Base-by-base conservation (phyloP, 2,797 vertebrate species). In the Danio kyathit region DNA sequence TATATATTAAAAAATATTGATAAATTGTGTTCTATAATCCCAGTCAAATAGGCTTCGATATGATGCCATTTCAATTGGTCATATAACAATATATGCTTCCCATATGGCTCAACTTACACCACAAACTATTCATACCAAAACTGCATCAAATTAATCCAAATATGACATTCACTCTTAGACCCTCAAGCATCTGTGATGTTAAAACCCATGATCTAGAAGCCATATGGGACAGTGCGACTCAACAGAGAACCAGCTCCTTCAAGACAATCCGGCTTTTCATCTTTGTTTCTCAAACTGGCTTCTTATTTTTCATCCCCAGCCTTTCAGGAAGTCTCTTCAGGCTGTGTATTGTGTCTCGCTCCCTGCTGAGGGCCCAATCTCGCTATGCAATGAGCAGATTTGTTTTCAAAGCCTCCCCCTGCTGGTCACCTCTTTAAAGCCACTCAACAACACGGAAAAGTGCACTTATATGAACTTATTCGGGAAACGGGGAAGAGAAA, bases 401-500 rank as follows among this genome's bases (percentile, higher is more conserved):
- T 75, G 72, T 77, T 88, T 86, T 89, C 82, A 88, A 87, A 88
- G 76, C 83, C 80, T 84, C 69, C 76, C 76, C 83, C 85, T 85
- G 49, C 66, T 87, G 86, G 64, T 57, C 38, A 54, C 76, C 43
- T 48, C 60, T 86, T 84, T 87, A 88, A 86, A 80, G 64, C 80
- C 69, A 87, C 86, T 87, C 84, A 83, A 76, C 82, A 85, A 72
- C 79, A 85, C 73, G 19, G 69, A 87, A 83, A 85, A 85, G 80
- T 83, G 82, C 74, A 80, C 75, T 83, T 70, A 81, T 76, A 80
- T 52, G 41, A 74, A 88, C 87, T 85, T 87, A 91, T 92, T 89
- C 88, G 88, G 89, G 29, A 29, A 92, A 88, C 82, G 86, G 89
- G 87, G 87, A 90, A 85, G 88, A 88, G 88, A 91, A 91, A 92